A percentile compares a stretch with the other conserved stretches of the same genome.
Conservation (phyloP, 1,140 invertebrate genomes). For the Bacillus rossius region DNA sequence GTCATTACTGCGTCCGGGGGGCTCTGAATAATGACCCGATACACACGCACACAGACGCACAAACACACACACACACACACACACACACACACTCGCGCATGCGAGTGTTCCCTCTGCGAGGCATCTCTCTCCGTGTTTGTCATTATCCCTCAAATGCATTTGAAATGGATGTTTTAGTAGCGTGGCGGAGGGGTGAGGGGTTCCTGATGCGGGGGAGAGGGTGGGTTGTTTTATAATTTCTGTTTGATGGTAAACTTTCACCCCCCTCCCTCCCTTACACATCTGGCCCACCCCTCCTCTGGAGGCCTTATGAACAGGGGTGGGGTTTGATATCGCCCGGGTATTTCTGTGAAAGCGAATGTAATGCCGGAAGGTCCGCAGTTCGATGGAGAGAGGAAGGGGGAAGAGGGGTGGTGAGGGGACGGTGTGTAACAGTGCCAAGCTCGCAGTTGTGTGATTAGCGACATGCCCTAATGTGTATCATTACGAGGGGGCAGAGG, state of each 20-base stretch:
- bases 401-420: not conserved
- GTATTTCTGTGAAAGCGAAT: too few relatives aligned
- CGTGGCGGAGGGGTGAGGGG: not conserved
- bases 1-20: constrained; percentile 6
- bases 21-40: constrained; percentile 9
- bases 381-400: not conserved
- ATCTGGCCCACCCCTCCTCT: not conserved
- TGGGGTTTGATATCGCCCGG: too few relatives aligned
- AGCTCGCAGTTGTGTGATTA: constrained; percentile 7
- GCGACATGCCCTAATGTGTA: constrained; percentile 10
- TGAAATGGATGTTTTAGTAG: constrained; percentile 7
- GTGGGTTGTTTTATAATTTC: constrained; percentile 12
- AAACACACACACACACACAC: constrained; percentile 1
- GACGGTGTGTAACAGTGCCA: too few relatives aligned
- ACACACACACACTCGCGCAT: too few relatives aligned
- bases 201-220: not conserved
- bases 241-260: constrained; percentile 11
- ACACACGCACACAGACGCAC: not conserved
- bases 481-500: not conserved
- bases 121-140: constrained; percentile 1
- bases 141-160: constrained; percentile 13
- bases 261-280: not conserved
- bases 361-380: too few relatives aligned
- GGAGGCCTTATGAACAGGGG: not conserved
- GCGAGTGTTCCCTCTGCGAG: too few relatives aligned